These are phyloP conservation scores for Apteryx mantelli DNA, from an alignment of 2,113 vertebrate genomes.

Conservation along the genomic window DNA sequence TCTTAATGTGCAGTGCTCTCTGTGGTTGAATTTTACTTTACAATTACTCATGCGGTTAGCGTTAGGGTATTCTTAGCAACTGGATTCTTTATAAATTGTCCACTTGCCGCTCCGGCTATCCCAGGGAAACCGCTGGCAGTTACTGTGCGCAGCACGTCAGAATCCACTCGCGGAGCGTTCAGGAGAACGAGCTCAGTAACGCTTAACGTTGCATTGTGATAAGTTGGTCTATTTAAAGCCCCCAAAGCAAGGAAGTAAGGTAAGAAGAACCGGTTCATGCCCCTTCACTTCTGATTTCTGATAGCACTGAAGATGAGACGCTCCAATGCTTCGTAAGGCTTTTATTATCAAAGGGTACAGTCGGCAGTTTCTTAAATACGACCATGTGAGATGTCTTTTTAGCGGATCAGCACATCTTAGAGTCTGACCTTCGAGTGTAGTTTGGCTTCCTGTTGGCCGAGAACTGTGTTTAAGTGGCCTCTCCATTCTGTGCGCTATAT, in stretches of 20 bases:
- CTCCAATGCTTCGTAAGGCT: neutral
- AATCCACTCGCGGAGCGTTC: neutral
- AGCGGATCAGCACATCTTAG: neutral
- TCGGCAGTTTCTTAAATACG: neutral
- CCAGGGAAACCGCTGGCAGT: rapidly evolving
- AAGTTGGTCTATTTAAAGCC: neutral
- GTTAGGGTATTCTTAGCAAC: neutral
- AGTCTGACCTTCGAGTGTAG: neutral
- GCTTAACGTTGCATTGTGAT: neutral
- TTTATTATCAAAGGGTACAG: neutral
- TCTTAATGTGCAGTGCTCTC: neutral
- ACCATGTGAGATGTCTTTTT: neutral
- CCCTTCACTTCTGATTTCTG: neutral
- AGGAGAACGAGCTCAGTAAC: neutral
- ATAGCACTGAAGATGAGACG: neutral
- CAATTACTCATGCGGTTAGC: neutral
- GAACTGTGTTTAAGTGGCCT: neutral
- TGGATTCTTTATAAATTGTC: neutral
- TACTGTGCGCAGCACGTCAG: rapidly evolving
- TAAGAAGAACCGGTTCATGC: neutral
- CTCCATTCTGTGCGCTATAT: neutral
- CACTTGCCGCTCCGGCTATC: neutral
- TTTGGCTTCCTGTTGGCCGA: neutral
- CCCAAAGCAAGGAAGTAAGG: neutral
- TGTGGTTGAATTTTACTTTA: neutral